A percentile compares a stretch with the other conserved stretches of the same genome.
Evolutionary conservation across 2,888 invertebrate genomes (phyloP).

Genomic region (Cabera pusaria): DNA sequence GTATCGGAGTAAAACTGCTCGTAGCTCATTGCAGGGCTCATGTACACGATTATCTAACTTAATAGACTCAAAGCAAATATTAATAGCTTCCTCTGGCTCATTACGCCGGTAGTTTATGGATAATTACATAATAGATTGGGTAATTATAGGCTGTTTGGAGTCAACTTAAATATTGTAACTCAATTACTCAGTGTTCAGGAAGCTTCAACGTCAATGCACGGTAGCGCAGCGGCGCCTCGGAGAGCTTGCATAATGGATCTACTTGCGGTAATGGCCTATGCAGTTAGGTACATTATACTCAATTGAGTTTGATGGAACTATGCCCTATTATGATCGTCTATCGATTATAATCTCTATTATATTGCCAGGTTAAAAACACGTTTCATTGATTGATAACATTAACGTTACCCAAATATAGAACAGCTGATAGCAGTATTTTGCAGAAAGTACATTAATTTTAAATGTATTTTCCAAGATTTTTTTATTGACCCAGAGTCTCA

Average conservation of each 20-base stretch:
- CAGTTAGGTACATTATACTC: slow-evolving; percentile 1
- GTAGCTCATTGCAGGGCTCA: not conserved
- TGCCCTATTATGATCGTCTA: too few relatives aligned
- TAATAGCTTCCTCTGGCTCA: slow-evolving; percentile 43
- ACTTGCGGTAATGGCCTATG: slow-evolving; percentile 28
- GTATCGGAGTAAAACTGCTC: too few relatives aligned
- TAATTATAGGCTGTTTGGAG: slow-evolving; percentile 51
- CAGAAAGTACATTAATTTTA: too few relatives aligned
- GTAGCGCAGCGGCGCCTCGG: slow-evolving; percentile 47
- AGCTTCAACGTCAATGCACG: slow-evolving; percentile 49
- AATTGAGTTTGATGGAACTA: too few relatives aligned
- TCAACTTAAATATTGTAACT: slow-evolving; percentile 55
- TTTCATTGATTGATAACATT: too few relatives aligned
- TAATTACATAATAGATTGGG: slow-evolving; percentile 43
- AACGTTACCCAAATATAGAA: too few relatives aligned
- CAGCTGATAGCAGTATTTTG: too few relatives aligned
- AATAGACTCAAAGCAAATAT: slow-evolving; percentile 32
- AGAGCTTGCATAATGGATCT: slow-evolving; percentile 57
- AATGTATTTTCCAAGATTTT: too few relatives aligned
- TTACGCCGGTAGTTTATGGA: slow-evolving; percentile 41
- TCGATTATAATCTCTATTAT: too few relatives aligned
- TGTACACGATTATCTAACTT: slow-evolving; percentile 22
- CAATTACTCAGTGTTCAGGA: slow-evolving; percentile 64
- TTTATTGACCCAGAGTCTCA: too few relatives aligned
- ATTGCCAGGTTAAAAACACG: too few relatives aligned